Evolutionary conservation across 2,888 invertebrate genomes (phyloP), one percentile per base, ranked within the genome.

Genomic region (Andrena hattorfiana): DNA sequence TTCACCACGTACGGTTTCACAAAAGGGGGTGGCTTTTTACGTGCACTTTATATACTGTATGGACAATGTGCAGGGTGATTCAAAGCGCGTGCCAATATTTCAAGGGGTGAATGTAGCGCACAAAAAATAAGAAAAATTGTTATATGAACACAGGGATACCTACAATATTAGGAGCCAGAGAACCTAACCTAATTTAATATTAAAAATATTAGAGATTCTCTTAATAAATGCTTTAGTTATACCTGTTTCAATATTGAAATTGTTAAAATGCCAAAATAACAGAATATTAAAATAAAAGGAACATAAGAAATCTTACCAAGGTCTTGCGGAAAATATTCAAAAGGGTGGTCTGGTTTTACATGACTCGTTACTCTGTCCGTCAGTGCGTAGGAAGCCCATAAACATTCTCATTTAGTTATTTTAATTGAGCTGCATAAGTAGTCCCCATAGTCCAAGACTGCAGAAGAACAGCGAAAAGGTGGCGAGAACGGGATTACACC

Each of bases 401-500:
- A 42, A 42, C 16, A 42, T 42, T 42, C 42, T 42, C 42, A 42
- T 42, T 42, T 42, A 42, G 42, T 56, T 51, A 51, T 56, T 56
- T 56, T 10, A 23, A 49, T 68, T 30, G 20, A 67, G 20, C 28
- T 7, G 10, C 48, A 51, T 74, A 8, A 60, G 60, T n/a, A 51
- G 28, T 42, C 10, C 20, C 59, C 6, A 13, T 5, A 20, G 49
- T 42, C 42, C 16, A 42, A 42, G 42, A 48, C 20, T 10, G 51
- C 42, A 20, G 48, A 30, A 30, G 59, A 74, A 74, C n/a, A 8
- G 13, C 35, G 59, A 69, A 64, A 73, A 68, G 42, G 63, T 56
- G 66, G 42, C 68, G 26, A 59, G 64, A 81, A 78, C 48, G 8
- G 59, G 64, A 78, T 72, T 78, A 81, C 67, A 71, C 28, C 42